Base-by-base conservation (phyloP, 2,888 invertebrate genomes). In the Stenichneumon culpator region DNA sequence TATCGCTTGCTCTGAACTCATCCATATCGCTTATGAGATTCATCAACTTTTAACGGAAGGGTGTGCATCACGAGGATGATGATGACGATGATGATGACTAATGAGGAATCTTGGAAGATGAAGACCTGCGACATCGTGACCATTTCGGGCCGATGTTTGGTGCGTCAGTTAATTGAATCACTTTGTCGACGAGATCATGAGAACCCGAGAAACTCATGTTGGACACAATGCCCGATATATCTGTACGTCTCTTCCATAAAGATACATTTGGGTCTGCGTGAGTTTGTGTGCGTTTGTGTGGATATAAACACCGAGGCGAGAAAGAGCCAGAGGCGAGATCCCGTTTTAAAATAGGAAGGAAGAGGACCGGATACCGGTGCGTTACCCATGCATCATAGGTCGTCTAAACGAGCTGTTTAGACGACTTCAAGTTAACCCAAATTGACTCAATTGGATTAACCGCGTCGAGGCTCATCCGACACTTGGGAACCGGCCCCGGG, bases 371-470 rank as follows among this genome's bases (percentile, higher is more conserved):
- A 92, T 92, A 92, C 89, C 87, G 87, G 87, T 86, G 87, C 86
- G 90, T 90, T 89, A 90, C 87, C 88, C 90, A 92, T 91, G 90
- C 91, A 91, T 91, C 91, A 91, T 88, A 90, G 89, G 89, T 90
- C 90, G 89, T 89, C 93, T 93, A 93, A 94, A 93, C 93, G 92
- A 93, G 92, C 93, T 93, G 94, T 94, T 94, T 94, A 93, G 93
- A 93, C 93, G 93, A 94, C 94, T 94, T 93, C 91, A 93, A 94
- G 94, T 93, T 94, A 94, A 94, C 93, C 93, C 90, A 90, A 94
- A 94, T 94, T 93, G 93, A 92, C 92, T 92, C 93, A 93, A 94
- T 94, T 94, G 91, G 92, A 94, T 94, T 94, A 94, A 93, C 92
- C 91, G 91, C 91, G 92, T 90, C 91, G 91, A 89, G 90, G 87